Percentiles rank a stretch among this genome's conserved stretches.
These are phyloP conservation scores for Zapornia atra DNA, from an alignment of 2,113 vertebrate genomes.

Conservation along the genomic window DNA sequence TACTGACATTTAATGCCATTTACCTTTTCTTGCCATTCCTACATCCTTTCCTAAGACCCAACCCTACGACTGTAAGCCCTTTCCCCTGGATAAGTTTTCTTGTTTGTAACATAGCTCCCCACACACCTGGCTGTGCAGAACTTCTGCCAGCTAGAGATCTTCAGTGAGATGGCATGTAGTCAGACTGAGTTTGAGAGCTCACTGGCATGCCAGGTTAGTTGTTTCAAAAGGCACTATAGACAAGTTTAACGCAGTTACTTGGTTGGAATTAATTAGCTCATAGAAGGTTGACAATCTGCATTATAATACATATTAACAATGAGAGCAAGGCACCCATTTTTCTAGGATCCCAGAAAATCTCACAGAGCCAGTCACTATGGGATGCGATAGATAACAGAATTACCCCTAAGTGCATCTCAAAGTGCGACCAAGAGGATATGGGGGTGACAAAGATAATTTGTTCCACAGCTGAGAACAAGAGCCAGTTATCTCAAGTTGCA, in stretches of 20 bases:
- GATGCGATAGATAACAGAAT: background rate
- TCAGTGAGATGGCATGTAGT: background rate
- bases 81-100: background rate
- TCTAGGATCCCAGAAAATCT: background rate
- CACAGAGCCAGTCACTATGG: background rate
- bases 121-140: background rate
- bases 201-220: background rate
- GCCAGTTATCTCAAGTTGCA: background rate
- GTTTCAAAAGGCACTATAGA: background rate
- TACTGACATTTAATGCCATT: background rate
- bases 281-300: background rate
- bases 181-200: background rate
- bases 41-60: background rate
- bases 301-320: background rate
- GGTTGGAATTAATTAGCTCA: background rate
- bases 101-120: background rate
- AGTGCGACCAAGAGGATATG: background rate
- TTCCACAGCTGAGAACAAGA: background rate
- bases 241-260: background rate
- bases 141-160: background rate
- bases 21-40: background rate
- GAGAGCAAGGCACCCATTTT: background rate
- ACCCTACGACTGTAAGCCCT: background rate
- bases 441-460: background rate
- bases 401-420: background rate